Percentiles rank a stretch among this genome's conserved stretches.
Conservation (phyloP, 2,797 vertebrate genomes). For the Danio albolineatus region DNA sequence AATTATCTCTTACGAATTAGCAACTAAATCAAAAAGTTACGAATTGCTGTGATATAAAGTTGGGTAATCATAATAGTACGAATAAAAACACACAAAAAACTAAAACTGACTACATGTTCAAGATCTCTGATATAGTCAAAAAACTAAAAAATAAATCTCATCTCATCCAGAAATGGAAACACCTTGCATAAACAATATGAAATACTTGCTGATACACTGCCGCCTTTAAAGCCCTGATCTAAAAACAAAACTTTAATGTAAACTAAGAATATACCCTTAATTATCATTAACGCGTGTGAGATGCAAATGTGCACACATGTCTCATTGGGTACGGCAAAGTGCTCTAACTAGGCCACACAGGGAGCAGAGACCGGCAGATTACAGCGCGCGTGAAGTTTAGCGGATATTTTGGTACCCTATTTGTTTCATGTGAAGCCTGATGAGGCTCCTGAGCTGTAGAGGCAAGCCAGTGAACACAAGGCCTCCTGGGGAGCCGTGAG, state of each 20-base stretch:
- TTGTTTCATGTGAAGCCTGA: slow-evolving; percentile 54
- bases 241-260: slow-evolving; percentile 26
- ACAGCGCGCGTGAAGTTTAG: slow-evolving; percentile 7
- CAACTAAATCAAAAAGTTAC: too few relatives aligned
- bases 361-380: slow-evolving; percentile 41
- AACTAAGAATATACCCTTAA: slow-evolving; percentile 32
- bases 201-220: slow-evolving; percentile 5
- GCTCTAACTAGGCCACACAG: slow-evolving; percentile 53
- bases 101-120: background rate
- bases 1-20: too few relatives aligned
- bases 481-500: slow-evolving; percentile 41
- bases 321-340: slow-evolving; percentile 11
- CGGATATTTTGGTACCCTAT: slow-evolving; percentile 53
- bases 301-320: slow-evolving; percentile 34
- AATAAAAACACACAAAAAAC: too few relatives aligned
- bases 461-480: slow-evolving; percentile 32
- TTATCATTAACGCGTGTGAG: slow-evolving; percentile 30
- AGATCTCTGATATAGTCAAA: background rate
- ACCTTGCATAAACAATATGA: background rate
- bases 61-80: too few relatives aligned
- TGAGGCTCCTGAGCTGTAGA: slow-evolving; percentile 32
- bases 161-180: background rate
- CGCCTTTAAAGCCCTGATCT: slow-evolving; percentile 22
- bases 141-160: background rate
- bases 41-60: too few relatives aligned